Base-by-base conservation (phyloP, 2,797 vertebrate genomes). In the Pyrocephalus nanus region DNA sequence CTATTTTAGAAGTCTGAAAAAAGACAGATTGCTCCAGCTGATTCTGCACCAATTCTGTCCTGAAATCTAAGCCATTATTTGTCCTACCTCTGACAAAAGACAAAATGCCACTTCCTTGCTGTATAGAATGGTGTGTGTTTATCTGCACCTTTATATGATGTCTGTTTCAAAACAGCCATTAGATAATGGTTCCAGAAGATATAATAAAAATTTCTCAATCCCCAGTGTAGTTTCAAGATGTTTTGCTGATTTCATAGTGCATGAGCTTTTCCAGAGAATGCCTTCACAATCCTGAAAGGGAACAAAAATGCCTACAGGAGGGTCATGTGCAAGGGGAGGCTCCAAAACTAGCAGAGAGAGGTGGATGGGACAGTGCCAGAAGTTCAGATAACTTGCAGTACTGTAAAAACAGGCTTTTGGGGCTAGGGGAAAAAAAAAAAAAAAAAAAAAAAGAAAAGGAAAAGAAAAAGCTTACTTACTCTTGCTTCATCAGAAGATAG, bases 11-110 rank as follows among this genome's bases (percentile, higher is more conserved):
- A 74, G 34, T 84, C 55, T 57, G 53, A 38, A 76, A 79, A 75
- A 91, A 51, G 25, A 43, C n/a, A 64, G 67, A 86, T 95, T 73
- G 20, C 64, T 82, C 5, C 60, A 45, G 19, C 48, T 87, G 67
- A 61, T 95, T 88, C 71, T 93, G 64, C 65, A 85, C 60, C 86
- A 74, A 13, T 82, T 87, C 67, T 79, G 27, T 57, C 64, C 67
- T 23, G 4, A 93, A 95, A 87, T 74, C 64, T 82, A 42, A 70
- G 64, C 32, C 38, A 29, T 88, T 85, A n/a, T 20, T 8, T 86
- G 57, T 81, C 55, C 54, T 75, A 62, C 40, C 36, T 73, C 42
- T 60, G 51, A 73, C 26, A 78, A 78, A 88, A 91, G 45, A 82
- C 19, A 84, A 51, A 88, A 57, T 79, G 18, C 32, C 34, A 27